Percentiles rank a stretch among this genome's conserved stretches.
These are phyloP conservation scores for Platycercus adscitus DNA, from an alignment of 2,113 vertebrate species.

Conservation along the genomic window DNA sequence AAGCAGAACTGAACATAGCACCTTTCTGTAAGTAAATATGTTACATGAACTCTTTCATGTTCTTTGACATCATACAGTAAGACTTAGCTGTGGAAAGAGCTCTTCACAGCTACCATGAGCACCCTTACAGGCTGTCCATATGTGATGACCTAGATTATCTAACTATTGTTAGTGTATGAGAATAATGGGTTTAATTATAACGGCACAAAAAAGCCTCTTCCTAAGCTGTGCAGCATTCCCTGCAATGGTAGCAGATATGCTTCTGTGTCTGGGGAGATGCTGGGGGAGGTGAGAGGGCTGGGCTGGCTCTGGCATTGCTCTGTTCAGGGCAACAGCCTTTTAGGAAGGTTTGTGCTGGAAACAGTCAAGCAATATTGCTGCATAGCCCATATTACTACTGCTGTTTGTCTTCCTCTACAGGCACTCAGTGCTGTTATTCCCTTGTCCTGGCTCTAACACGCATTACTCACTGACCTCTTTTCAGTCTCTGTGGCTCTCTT, in stretches of 20 bases:
- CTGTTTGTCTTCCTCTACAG: constrained; percentile 14
- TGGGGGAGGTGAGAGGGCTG: background rate
- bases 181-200: background rate
- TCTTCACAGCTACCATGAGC: background rate
- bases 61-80: background rate
- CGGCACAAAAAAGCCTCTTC: background rate
- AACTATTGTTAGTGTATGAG: background rate
- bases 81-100: background rate
- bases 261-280: background rate
- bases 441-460: background rate
- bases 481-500: background rate
- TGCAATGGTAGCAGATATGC: background rate
- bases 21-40: background rate
- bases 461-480: constrained; percentile 49
- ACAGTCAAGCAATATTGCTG: background rate
- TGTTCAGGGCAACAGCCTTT: background rate
- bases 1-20: background rate
- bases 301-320: background rate
- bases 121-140: background rate
- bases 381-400: background rate
- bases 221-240: accelerated
- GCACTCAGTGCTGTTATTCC: background rate
- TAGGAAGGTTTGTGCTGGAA: background rate
- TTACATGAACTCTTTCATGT: background rate
- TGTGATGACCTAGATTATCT: background rate